Evolutionary conservation across 2,888 invertebrate species (phyloP).

Genomic region (Iselma pallidipennis): DNA sequence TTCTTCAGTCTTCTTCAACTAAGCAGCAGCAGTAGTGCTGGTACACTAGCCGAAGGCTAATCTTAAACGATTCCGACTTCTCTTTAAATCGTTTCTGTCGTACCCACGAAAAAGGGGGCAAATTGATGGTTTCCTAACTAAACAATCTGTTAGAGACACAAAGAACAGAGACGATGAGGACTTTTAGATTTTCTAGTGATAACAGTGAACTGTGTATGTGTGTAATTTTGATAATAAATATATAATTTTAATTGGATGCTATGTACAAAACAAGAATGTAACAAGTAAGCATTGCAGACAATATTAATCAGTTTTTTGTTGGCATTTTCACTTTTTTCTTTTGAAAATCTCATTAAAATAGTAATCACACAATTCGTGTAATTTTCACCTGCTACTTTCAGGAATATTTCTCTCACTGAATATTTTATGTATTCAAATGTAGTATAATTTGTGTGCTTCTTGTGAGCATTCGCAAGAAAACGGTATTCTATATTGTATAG

Average conservation of each 20-base stretch:
- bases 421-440: background rate
- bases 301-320: background rate
- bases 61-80: background rate
- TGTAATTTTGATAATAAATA: background rate
- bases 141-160: background rate
- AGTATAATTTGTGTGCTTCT: background rate
- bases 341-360: background rate
- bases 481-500: background rate
- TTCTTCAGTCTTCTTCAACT: background rate
- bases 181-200: background rate
- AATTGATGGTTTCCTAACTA: background rate
- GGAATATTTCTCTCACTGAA: background rate
- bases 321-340: background rate
- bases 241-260: background rate
- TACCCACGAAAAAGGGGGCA: no score
- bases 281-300: background rate
- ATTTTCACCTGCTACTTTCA: background rate
- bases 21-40: background rate
- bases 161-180: background rate
- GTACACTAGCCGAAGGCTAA: background rate
- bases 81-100: no score
- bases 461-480: background rate
- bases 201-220: background rate
- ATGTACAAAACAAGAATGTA: background rate
- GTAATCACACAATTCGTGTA: background rate